Percentiles rank a stretch among this genome's conserved stretches.
phyloP scores from a whole-genome alignment of 2,797 vertebrate genomes.

The Silurus aristotelis region DNA sequence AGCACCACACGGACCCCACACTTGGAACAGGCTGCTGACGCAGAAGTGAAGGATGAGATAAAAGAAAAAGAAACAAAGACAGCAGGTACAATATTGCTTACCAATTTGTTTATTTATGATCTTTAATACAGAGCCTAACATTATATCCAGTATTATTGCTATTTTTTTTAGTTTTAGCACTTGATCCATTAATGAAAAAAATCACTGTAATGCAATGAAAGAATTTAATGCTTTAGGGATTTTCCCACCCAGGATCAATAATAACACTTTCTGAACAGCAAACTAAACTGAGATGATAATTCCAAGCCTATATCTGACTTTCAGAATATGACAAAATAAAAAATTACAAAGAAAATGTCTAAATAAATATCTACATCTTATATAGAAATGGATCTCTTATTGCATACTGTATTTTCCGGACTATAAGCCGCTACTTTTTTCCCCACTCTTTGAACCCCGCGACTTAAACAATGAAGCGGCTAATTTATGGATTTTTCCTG shows the following conservation, averaged over 20 bases:
- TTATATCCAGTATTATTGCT: not conserved
- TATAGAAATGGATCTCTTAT: too few relatives aligned
- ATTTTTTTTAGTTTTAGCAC: too few relatives aligned
- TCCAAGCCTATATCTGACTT: not conserved
- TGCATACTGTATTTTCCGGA: too few relatives aligned
- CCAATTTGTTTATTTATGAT: not conserved
- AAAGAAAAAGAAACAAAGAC: slow-evolving; percentile 71
- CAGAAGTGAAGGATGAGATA: slow-evolving; percentile 69
- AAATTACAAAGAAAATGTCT: too few relatives aligned
- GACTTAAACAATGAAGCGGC: too few relatives aligned
- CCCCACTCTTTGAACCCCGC: too few relatives aligned
- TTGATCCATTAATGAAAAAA: not conserved
- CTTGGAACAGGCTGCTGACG: slow-evolving; percentile 67
- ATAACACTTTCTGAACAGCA: not conserved
- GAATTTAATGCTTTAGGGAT: not conserved
- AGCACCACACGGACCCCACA: slow-evolving; percentile 74
- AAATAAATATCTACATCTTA: too few relatives aligned
- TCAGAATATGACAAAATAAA: not conserved
- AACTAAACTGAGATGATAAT: not conserved
- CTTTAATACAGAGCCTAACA: not conserved
- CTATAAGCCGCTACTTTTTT: too few relatives aligned
- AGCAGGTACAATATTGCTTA: slow-evolving; percentile 63
- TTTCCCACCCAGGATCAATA: not conserved
- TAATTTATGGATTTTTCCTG: too few relatives aligned
- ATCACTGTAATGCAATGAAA: not conserved